Percentiles rank a stretch among this genome's conserved stretches.
phyloP scores from a whole-genome alignment of 2,797 vertebrate species.

The Macropodus opercularis region DNA sequence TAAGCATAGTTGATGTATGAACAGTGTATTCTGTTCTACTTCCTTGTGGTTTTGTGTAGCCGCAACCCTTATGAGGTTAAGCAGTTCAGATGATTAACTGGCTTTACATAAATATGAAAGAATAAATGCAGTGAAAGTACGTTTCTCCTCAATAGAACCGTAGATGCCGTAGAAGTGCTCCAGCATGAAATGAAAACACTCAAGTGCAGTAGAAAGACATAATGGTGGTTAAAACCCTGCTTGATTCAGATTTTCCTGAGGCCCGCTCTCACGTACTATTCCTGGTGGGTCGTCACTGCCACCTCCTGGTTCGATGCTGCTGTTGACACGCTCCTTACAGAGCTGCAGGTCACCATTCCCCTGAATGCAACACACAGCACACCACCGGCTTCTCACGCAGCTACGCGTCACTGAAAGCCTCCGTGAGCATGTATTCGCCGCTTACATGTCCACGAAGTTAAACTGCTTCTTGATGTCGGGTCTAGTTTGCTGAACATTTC shows the following conservation, averaged over 20 bases:
- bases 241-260: background rate
- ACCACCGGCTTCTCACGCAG: background rate
- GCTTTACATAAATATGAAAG: background rate
- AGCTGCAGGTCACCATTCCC: background rate
- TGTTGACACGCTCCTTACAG: slow-evolving; percentile 10
- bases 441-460: background rate
- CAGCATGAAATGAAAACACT: background rate
- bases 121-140: background rate
- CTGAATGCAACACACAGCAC: background rate
- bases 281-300: slow-evolving; percentile 54
- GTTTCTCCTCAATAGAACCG: background rate
- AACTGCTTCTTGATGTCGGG: no score
- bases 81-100: no score
- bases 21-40: no score
- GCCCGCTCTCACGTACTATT: background rate
- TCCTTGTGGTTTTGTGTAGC: no score
- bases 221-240: background rate
- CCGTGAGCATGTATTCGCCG: background rate
- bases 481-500: slow-evolving; percentile 1
- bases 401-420: background rate
- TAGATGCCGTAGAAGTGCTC: background rate
- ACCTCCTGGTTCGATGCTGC: slow-evolving; percentile 58
- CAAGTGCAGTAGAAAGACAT: background rate
- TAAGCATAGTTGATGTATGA: no score
- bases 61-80: no score